Base-by-base conservation (phyloP, 1,140 invertebrate species). In the Parapsyche elsis region DNA sequence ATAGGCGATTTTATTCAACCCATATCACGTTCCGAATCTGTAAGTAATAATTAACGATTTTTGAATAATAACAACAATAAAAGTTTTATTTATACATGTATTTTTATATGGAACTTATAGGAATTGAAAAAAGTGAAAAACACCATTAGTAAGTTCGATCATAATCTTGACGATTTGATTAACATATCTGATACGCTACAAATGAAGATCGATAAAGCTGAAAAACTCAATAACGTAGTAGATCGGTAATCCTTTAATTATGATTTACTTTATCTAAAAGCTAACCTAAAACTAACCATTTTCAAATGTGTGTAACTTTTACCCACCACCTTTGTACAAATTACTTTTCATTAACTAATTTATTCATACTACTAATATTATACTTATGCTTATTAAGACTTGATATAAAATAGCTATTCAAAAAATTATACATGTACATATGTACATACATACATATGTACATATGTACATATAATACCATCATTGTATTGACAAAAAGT, bases 161-260 rank as follows among this genome's bases (percentile, higher is more conserved):
- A 88, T 0, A 94, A 94, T 81, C 85, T 97, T 45, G 90, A 94
- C 53, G 95, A 97, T 84, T 88, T 97, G 73, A 87, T 91, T 57
- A 91, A 93, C 77, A 92, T 93, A 83, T 93, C 92, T 5, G 88
- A 91, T 5, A 87, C 90, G 44, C 91, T 94, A 0, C 87, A 92
- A 19, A 87, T 91, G 14, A 91, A 91, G n/a, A 90, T 92, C 0
- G 86, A 87, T 0, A 88, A 91, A 44, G 94, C 94, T 0, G 91
- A 93, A 30, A 87, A 87, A 16, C 84, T 95, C 0, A 93, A 94
- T 81, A 85, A 83, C 7, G 89, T 88, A 67, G 24, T 26, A 10
- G 64, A 67, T 0, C 4, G 64, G 64, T 67, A 67, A 61, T 16
- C 2, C n/a, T 53, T 38, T 38, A 7, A 38, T 38, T 38, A 38